Conservation (phyloP, 2,888 invertebrate genomes). For the Scaptomyza polygonia region DNA sequence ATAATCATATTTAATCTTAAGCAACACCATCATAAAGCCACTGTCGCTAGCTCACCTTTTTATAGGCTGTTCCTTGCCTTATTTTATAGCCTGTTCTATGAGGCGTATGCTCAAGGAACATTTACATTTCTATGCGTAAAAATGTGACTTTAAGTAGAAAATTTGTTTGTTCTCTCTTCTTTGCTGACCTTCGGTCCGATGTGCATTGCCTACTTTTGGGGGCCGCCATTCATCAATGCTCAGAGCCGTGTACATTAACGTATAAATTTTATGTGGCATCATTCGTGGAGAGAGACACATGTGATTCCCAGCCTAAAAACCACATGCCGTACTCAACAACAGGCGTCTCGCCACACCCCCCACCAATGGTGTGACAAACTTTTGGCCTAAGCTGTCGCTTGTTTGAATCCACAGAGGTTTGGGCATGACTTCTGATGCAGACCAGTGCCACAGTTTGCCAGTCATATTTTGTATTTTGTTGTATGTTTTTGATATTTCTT, state of each 20-base stretch:
- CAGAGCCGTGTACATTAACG: slow-evolving; percentile 33
- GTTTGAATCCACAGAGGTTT: slow-evolving; percentile 33
- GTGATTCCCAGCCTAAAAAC: too few species aligned
- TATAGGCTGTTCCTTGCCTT: not conserved
- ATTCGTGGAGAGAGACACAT: too few species aligned
- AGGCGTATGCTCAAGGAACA: slow-evolving; percentile 25
- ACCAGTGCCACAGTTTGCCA: slow-evolving; percentile 32
- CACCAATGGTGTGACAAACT: slow-evolving; percentile 21
- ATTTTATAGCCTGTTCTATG: slow-evolving; percentile 23
- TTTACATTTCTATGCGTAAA: slow-evolving; percentile 18
- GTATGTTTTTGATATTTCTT: too few species aligned
- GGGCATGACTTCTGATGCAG: slow-evolving; percentile 16
- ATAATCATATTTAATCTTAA: not conserved
- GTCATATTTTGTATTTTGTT: slow-evolving; percentile 23
- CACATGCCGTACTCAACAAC: slow-evolving; percentile 9
- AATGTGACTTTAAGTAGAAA: slow-evolving; percentile 16
- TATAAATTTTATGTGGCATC: slow-evolving; percentile 45
- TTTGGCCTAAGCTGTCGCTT: slow-evolving; percentile 33
- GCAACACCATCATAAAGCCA: not conserved
- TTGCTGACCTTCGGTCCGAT: slow-evolving; percentile 16
- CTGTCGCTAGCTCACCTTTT: not conserved
- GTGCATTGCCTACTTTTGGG: slow-evolving; percentile 24
- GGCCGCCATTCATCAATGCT: slow-evolving; percentile 27
- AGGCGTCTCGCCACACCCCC: not conserved
- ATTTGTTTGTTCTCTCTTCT: not conserved